These are phyloP conservation scores for Diarsia rubi DNA, from an alignment of 2,888 invertebrate species.

Conservation along the genomic window DNA sequence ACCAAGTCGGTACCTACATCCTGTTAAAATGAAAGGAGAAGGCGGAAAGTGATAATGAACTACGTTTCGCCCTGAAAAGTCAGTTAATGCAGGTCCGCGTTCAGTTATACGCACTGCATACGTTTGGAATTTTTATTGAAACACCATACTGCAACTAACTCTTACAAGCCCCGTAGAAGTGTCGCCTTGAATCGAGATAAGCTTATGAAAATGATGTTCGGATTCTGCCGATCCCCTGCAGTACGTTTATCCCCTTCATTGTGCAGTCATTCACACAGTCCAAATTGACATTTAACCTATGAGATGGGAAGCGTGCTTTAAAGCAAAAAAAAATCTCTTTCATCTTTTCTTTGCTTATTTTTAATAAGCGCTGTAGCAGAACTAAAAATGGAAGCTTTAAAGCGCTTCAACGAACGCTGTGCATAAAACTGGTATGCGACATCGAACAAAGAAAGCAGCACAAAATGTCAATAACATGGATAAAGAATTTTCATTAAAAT, in stretches of 20 bases:
- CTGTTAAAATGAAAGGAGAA: not conserved
- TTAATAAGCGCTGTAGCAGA: slow-evolving; percentile 10
- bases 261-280: not conserved
- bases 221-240: not conserved
- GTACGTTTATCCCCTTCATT: not conserved
- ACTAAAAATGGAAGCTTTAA: slow-evolving; percentile 25
- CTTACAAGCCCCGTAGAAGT: not conserved
- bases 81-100: not conserved
- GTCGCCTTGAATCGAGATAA: not conserved
- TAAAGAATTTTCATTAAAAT: slow-evolving; percentile 35
- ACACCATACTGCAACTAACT: not conserved
- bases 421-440: slow-evolving; percentile 21
- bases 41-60: not conserved
- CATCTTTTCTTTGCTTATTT: rapidly evolving
- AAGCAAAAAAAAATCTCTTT: not conserved
- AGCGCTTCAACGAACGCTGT: slow-evolving; percentile 2
- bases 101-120: not conserved
- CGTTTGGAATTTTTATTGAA: not conserved
- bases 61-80: not conserved
- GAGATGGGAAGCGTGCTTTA: not conserved
- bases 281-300: not conserved
- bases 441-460: slow-evolving; percentile 8
- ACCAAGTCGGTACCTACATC: too few species aligned
- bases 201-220: not conserved
- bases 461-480: slow-evolving; percentile 9